Base-by-base conservation (phyloP, 2,113 vertebrate genomes). In the Limanda limanda region DNA sequence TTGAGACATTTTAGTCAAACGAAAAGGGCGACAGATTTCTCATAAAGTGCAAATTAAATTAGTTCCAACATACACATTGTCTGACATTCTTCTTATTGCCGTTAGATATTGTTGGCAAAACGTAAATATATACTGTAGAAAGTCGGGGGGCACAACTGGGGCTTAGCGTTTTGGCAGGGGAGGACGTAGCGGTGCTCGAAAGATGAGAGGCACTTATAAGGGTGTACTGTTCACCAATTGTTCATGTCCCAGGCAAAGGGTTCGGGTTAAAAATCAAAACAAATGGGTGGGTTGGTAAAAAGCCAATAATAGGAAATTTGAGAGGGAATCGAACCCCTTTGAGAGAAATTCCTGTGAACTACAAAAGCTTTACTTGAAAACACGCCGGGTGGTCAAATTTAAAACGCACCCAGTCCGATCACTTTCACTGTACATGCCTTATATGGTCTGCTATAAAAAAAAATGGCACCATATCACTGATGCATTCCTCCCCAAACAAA, bases 41-140 rank as follows among this genome's bases (percentile, higher is more conserved):
- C 23, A 69, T 91, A 92, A 93, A 92, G 93, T 92, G 92, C 90
- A 90, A 93, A 90, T 90, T 73, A 94, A 92, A 90, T 69, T 74
- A 85, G 88, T 91, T 92, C 86, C 86, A 92, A 92, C 86, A 89
- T 76, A 89, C 79, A 91, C 79, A 82, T 88, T 82, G 85, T 91
- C 87, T 86, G 88, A 93, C 92, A 93, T 93, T 93, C 92, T 85
- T 89, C 74, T 86, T 89, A 88, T 89, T 89, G 86, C 89, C 91
- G 79, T 61, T 61, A 78, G 84, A 79, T 63, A 68, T 84, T 64
- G 52, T 86, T 80, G 87, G 86, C 87, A 89, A 88, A 81, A 73
- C 69, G 58, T 59, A 60, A 83, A 81, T 76, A 73, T 51, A 77
- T n/a, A 35, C 31, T 56, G 35, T 67, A 73, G 77, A 81, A 85